A percentile compares a stretch with the other conserved stretches of the same genome.
phyloP scores from a whole-genome alignment of 1,140 invertebrate species.

The Antheraea mylitta region DNA sequence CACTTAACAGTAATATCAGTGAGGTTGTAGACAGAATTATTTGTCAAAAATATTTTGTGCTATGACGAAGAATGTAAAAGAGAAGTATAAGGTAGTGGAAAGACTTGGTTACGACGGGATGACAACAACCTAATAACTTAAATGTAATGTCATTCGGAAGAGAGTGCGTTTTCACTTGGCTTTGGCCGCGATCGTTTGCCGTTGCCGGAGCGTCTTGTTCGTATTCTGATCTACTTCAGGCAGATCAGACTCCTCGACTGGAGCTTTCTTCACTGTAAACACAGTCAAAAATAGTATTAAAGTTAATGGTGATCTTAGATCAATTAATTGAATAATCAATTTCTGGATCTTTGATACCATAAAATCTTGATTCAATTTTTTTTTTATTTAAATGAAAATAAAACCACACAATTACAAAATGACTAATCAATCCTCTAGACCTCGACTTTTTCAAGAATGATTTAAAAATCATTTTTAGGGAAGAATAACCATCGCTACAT shows the following conservation, averaged over 20 bases:
- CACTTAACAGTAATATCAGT: slow-evolving; percentile 11
- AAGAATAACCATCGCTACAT: no score
- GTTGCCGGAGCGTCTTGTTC: slow-evolving; percentile 79
- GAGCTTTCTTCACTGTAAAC: slow-evolving; percentile 75
- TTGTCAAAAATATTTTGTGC: slow-evolving; percentile 11
- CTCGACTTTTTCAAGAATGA: no score
- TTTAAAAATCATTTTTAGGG: no score
- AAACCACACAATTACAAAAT: no score
- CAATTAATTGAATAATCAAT: no score
- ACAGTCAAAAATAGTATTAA: background rate
- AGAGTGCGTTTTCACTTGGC: slow-evolving; percentile 65
- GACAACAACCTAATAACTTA: slow-evolving; percentile 38
- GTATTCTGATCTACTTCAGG: slow-evolving; percentile 83
- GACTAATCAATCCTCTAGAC: no score
- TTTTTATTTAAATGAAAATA: no score
- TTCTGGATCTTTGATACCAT: no score
- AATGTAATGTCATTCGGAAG: slow-evolving; percentile 23
- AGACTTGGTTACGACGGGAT: slow-evolving; percentile 36
- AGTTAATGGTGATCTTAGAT: no score
- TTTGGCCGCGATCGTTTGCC: slow-evolving; percentile 56
- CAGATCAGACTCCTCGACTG: slow-evolving; percentile 79
- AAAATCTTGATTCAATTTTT: no score
- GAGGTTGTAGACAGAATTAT: background rate
- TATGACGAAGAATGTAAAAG: slow-evolving; percentile 4
- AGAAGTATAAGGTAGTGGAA: slow-evolving; percentile 30